Evolutionary conservation across 2,797 vertebrate genomes (phyloP).

Genomic region (Hoplostethus atlanticus): DNA sequence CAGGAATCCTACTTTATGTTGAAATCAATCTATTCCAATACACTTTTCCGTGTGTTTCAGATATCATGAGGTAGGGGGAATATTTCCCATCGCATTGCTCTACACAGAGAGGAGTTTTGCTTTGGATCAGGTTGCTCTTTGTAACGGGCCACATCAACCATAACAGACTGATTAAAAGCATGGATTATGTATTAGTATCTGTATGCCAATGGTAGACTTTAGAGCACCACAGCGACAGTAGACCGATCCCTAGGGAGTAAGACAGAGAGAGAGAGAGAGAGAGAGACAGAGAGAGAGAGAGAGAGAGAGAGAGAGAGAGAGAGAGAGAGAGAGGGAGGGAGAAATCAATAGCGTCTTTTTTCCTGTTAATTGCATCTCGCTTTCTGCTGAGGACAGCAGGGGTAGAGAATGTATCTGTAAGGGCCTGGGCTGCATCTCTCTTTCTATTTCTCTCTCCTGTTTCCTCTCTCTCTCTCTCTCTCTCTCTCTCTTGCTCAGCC

Average conservation of each 20-base stretch:
- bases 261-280: constrained; percentile 4
- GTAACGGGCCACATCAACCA: constrained; percentile 31
- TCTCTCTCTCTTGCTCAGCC: constrained; percentile 44
- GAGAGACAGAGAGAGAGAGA: constrained; percentile 55
- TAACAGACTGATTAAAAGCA: constrained; percentile 49
- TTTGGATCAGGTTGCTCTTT: constrained; percentile 42
- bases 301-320: constrained; percentile 49
- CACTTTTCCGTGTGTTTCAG: constrained; percentile 30
- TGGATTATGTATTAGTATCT: constrained; percentile 71
- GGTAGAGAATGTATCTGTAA: constrained; percentile 29
- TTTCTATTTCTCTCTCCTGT: constrained; percentile 23
- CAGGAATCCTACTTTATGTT: constrained; percentile 20
- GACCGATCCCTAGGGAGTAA: constrained; percentile 55
- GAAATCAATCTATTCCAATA: constrained; percentile 16
- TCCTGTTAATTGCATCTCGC: constrained; percentile 78
- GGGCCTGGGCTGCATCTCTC: constrained; percentile 62
- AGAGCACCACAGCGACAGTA: constrained; percentile 55
- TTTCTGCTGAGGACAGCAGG: constrained; percentile 83
- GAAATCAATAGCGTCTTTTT: constrained; percentile 74
- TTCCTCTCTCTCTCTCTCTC: constrained; percentile 13
- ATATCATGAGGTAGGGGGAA: constrained; percentile 4
- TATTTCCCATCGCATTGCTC: constrained; percentile 12
- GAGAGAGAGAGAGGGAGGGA: constrained; percentile 52
- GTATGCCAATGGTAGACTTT: constrained; percentile 38
- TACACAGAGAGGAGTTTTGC: constrained; percentile 25